Percentiles rank a stretch among this genome's conserved stretches.
phyloP scores from a whole-genome alignment of 2,888 invertebrate species.

The Lasioglossum lativentre region DNA sequence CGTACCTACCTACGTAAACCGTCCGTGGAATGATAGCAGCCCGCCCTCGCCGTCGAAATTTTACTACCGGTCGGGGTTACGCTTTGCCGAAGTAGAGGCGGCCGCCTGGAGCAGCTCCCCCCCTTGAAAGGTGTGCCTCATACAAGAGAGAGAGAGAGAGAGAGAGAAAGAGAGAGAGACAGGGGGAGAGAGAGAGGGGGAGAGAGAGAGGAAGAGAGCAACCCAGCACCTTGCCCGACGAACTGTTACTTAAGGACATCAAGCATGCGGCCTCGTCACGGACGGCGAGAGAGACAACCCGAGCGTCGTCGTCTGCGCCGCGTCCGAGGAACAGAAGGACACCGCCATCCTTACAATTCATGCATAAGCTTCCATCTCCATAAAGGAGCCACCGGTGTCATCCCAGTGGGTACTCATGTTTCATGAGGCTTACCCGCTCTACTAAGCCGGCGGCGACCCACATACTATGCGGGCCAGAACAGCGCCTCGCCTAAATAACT shows the following conservation, averaged over 20 bases:
- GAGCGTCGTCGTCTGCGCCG: background rate
- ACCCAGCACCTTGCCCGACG: slow-evolving; percentile 46
- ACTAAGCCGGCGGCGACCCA: slow-evolving; percentile 80
- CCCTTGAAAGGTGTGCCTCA: slow-evolving; percentile 4
- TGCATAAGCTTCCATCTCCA: slow-evolving; percentile 82
- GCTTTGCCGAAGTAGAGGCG: slow-evolving; percentile 8
- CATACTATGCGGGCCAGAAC: slow-evolving; percentile 80
- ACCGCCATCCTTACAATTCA: slow-evolving; percentile 77
- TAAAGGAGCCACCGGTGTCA: slow-evolving; percentile 81
- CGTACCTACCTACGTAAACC: slow-evolving; percentile 35
- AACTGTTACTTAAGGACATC: slow-evolving; percentile 65
- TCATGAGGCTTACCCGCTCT: slow-evolving; percentile 79
- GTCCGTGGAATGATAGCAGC: slow-evolving; percentile 35
- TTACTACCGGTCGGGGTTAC: slow-evolving; percentile 56
- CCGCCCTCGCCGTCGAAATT: slow-evolving; percentile 47
- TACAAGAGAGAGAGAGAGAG: background rate
- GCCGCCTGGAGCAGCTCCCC: background rate
- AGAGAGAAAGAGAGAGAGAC: too few species aligned
- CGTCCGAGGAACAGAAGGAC: slow-evolving; percentile 58
- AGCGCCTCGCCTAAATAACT: slow-evolving; percentile 79
- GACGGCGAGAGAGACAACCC: background rate
- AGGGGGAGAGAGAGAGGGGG: too few species aligned
- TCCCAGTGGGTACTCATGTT: slow-evolving; percentile 79
- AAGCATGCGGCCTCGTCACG: slow-evolving; percentile 31
- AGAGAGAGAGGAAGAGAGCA: background rate